Base-by-base conservation (phyloP, 2,888 invertebrate genomes). In the Leptinotarsa juncta region DNA sequence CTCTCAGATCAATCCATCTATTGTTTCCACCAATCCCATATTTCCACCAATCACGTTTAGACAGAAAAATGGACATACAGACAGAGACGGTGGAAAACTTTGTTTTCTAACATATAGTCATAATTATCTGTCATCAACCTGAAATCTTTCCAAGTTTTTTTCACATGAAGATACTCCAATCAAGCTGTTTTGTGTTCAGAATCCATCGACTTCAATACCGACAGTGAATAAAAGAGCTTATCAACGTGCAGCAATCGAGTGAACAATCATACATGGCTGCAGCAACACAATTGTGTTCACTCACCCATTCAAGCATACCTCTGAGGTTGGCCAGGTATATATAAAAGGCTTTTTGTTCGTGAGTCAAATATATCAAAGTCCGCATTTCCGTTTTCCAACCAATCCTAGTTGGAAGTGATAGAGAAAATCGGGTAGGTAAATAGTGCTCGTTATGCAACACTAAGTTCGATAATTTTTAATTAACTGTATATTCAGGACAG, bases 281-380 rank as follows among this genome's bases (percentile, higher is more conserved):
- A 83, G 83, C 85, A 86, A 86, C 83, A 87, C 86, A 87, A 87
- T 87, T 83, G 85, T 82, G 81, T 1, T 12, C 85, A 85, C 80
- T 83, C 82, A 83, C 86, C 86, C 87, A 81, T 85, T 81, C 78
- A 72, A 73, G 78, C 80, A 82, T 82, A 83, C 82, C 84, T 85
- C 84, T 85, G 84, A 85, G 85, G 85, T 84, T 85, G 85, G 83
- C 82, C 84, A 86, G 85, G 83, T 86, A 84, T 83, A 82, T 82
- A 86, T 83, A 85, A 83, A 42, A 84, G 84, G 79, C 80, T 77
- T 77, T 83, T 83, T 78, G 76, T 77, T 73, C 67, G 60, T 68
- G 67, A 77, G 83, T 84, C 82, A 32, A 80, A 78, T 82, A 82
- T 83, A 84, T 84, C 82, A 84, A 83, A 85, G 84, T 85, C 84